phyloP scores from a whole-genome alignment of 2,797 vertebrate species.

The Strix occidentalis region DNA sequence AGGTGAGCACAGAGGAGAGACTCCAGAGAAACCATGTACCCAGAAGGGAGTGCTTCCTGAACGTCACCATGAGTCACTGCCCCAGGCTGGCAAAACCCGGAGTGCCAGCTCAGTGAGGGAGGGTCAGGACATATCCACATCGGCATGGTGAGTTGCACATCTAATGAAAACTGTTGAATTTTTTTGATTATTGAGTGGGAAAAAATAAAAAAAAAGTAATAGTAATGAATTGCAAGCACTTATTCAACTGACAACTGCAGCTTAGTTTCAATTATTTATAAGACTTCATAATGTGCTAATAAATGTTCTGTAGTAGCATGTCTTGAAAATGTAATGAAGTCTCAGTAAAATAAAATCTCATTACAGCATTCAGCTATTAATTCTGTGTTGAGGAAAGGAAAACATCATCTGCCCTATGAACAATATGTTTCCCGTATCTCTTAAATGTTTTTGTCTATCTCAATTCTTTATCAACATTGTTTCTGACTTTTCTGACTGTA shows the following conservation, averaged over 20 bases:
- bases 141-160: neutral
- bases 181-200: neutral
- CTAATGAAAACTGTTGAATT: neutral
- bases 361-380: slow-evolving; percentile 11
- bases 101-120: neutral
- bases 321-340: slow-evolving; percentile 50
- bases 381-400: neutral
- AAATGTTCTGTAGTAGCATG: slow-evolving; percentile 25
- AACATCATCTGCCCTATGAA: neutral
- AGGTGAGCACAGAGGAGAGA: rapidly evolving
- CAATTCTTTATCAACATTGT: neutral
- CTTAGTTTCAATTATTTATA: slow-evolving; percentile 59
- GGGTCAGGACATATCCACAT: neutral
- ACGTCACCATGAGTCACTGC: neutral
- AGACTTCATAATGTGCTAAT: slow-evolving; percentile 39
- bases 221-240: neutral
- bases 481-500: neutral
- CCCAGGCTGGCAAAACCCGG: neutral
- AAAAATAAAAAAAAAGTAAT: neutral
- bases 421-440: neutral
- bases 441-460: neutral
- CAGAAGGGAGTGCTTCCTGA: neutral
- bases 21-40: neutral
- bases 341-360: slow-evolving; percentile 22
- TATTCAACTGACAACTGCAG: neutral